These are phyloP conservation scores for Eilema depressum DNA, from an alignment of 2,888 invertebrate species.

Conservation along the genomic window DNA sequence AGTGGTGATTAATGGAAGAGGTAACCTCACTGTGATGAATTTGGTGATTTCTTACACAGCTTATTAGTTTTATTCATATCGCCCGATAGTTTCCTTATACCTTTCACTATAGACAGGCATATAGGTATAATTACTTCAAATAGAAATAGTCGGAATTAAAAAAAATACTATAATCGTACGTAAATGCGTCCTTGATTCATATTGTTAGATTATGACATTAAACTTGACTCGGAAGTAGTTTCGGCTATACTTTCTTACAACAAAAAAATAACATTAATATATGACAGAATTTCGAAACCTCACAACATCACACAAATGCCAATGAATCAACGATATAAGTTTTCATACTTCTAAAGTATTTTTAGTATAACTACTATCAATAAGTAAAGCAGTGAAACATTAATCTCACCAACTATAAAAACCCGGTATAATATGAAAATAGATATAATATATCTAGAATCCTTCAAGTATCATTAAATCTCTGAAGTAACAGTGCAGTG, in stretches of 20 bases:
- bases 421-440: slow-evolving; percentile 31
- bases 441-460: slow-evolving; percentile 30
- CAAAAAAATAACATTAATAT: not conserved
- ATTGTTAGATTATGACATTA: not conserved
- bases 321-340: slow-evolving; percentile 5
- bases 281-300: slow-evolving; percentile 1
- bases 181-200: not conserved
- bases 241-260: not conserved
- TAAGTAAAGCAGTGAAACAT: slow-evolving; percentile 5
- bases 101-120: not conserved
- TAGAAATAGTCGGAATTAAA: not conserved
- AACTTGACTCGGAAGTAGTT: not conserved
- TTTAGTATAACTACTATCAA: slow-evolving; percentile 5
- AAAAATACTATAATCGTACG: not conserved
- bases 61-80: not conserved
- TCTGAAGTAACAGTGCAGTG: slow-evolving; percentile 23
- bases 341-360: slow-evolving; percentile 11
- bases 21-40: not conserved
- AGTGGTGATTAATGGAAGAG: not conserved
- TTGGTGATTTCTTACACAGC: not conserved
- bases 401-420: slow-evolving; percentile 17
- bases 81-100: not conserved
- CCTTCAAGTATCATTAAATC: slow-evolving; percentile 15
- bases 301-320: not conserved
- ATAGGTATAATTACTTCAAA: not conserved